Evolutionary conservation across 2,888 invertebrate genomes (phyloP).

Genomic region (Shargacucullia verbasci): DNA sequence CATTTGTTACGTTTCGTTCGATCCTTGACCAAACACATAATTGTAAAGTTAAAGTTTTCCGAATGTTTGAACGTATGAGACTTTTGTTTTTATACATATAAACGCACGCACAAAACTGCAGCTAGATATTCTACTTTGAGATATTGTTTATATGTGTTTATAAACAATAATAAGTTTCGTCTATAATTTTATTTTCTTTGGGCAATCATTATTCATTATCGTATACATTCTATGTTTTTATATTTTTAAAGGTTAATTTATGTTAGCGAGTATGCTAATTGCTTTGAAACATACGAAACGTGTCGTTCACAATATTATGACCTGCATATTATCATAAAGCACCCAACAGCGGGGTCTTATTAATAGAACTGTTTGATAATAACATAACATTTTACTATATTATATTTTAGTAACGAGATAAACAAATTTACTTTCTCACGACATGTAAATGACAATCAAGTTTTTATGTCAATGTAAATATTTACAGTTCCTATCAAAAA

Average conservation of each 20-base stretch:
- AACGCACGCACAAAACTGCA: no score
- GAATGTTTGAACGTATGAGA: no score
- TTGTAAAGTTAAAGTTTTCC: no score
- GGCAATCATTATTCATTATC: no score
- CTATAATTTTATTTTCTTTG: no score
- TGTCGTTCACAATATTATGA: conserved; percentile 49
- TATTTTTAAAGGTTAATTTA: conserved; percentile 12
- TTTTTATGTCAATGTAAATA: conserved; percentile 46
- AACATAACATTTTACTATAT: conserved; percentile 53
- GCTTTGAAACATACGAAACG: conserved; percentile 25
- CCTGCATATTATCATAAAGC: conserved; percentile 40
- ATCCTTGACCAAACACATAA: no score
- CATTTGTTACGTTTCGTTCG: no score
- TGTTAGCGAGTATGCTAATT: conserved; percentile 39
- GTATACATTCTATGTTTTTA: no score
- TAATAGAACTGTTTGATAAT: conserved; percentile 45
- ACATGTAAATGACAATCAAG: conserved; percentile 27
- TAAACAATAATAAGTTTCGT: no score
- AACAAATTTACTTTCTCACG: conserved; percentile 46
- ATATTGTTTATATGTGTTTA: no score
- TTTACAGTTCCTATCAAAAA: conserved; percentile 25
- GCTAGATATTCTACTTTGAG: no score
- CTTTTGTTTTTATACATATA: no score
- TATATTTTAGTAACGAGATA: conserved; percentile 42
- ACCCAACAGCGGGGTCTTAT: conserved; percentile 35